Evolutionary conservation across 2,113 vertebrate genomes (phyloP), one percentile per base, ranked within the genome.

Genomic region (Cheirogaleus medius): DNA sequence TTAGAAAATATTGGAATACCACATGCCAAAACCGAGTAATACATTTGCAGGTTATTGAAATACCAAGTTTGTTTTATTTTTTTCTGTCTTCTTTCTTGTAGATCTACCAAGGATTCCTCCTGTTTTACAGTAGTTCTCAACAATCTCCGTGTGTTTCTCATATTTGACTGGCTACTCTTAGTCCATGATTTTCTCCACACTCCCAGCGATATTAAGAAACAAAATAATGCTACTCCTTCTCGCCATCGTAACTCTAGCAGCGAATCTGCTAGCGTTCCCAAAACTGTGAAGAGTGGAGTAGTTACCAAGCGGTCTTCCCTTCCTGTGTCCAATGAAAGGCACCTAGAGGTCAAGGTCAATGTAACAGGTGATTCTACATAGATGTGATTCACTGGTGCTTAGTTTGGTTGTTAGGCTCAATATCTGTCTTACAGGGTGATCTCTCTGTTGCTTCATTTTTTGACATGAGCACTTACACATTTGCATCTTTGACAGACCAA

Each of bases 51-150:
- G 21, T 27, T 85, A 34, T 56, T 52, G 44, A 94, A 84, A 86
- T 60, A 37, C 8, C 3, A 32, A 77, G 3, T 39, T 89, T 58
- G 14, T 83, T 44, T 94, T 34, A 29, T 85, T 68, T 96, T 60
- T 95, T 81, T 34, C 25, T 80, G 5, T 68, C 56, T 73, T 94
- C 44, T 82, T 91, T 81, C 86, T 8, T 92, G 11, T 90, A 99
- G 99, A 94, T 99, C 99, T 69, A 99, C 99, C 0, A 99, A 99
- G 63, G 99, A 99, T 80, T 99, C 99, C 1, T 99, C 99, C 82
- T 99, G 99, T 98, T 99, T 99, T 97, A 99, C 99, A 0, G 99
- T 99, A 17, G 99, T 99, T 77, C 99, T 99, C 95, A 99, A 99
- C 98, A 99, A 99, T 94, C 99, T 99, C 25, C 98, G 99, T 9